Percentiles rank a stretch among this genome's conserved stretches.
phyloP scores from a whole-genome alignment of 2,797 vertebrate genomes.

The Gobionotothen gibberifrons region DNA sequence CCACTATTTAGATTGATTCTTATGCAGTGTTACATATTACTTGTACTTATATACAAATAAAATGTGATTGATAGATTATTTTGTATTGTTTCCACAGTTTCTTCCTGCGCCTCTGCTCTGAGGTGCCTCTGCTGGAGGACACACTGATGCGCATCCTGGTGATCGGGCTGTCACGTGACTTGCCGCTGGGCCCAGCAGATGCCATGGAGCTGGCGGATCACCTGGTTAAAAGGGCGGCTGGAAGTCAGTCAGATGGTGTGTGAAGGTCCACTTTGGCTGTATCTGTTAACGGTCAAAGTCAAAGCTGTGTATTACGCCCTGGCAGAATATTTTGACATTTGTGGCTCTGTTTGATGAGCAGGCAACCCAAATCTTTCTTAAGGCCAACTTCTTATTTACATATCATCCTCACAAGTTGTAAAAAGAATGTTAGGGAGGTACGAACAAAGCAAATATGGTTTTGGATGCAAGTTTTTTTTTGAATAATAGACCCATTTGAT shows the following conservation, averaged over 20 bases:
- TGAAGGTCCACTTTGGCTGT: conserved; percentile 12
- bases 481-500: not conserved
- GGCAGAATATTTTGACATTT: conserved; percentile 48
- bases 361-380: not conserved
- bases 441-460: conserved; percentile 16
- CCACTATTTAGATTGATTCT: not conserved
- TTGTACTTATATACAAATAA: no score
- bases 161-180: conserved; percentile 94
- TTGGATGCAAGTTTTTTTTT: conserved; percentile 15
- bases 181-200: conserved; percentile 94
- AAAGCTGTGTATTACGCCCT: conserved; percentile 26
- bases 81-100: conserved; percentile 83
- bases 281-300: conserved; percentile 22
- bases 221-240: conserved; percentile 95
- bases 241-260: conserved; percentile 93
- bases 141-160: conserved; percentile 97
- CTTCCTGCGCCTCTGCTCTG: conserved; percentile 97
- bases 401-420: not conserved
- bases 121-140: conserved; percentile 97
- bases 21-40: no score
- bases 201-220: conserved; percentile 99
- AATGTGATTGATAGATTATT: no score
- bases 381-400: conserved; percentile 6
- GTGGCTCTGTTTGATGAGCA: conserved; percentile 34
- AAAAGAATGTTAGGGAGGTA: conserved; percentile 20